Conservation (phyloP, 2,888 invertebrate genomes). For the Noctua pronuba region DNA sequence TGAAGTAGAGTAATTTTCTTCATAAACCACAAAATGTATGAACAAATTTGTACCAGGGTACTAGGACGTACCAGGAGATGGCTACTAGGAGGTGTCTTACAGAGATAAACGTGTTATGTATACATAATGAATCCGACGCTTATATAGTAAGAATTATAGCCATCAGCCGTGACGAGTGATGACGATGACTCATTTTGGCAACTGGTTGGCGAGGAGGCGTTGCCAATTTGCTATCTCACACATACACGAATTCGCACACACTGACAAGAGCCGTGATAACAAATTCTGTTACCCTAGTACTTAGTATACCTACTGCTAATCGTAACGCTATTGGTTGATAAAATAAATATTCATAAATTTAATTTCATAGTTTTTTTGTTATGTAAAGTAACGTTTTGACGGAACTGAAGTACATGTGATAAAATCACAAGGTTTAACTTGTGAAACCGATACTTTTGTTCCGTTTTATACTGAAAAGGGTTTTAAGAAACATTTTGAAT, state of each 20-base stretch:
- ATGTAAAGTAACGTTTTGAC: background rate
- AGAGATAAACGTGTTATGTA: slow-evolving; percentile 43
- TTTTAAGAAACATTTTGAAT: slow-evolving; percentile 13
- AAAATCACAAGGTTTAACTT: slow-evolving; percentile 1
- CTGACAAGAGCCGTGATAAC: slow-evolving; percentile 66
- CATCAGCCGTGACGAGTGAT: slow-evolving; percentile 66
- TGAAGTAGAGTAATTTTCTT: slow-evolving; percentile 62
- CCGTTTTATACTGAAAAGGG: slow-evolving; percentile 7
- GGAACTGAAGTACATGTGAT: slow-evolving; percentile 15
- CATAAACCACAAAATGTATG: slow-evolving; percentile 71
- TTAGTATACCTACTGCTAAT: slow-evolving; percentile 68
- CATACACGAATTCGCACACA: slow-evolving; percentile 75
- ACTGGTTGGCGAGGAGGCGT: slow-evolving; percentile 85
- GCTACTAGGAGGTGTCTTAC: slow-evolving; percentile 34
- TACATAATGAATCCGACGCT: slow-evolving; percentile 54
- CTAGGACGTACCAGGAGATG: slow-evolving; percentile 69
- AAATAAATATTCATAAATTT: slow-evolving; percentile 21
- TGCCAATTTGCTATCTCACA: slow-evolving; percentile 79
- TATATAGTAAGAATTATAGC: slow-evolving; percentile 51
- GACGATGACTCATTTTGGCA: slow-evolving; percentile 86
- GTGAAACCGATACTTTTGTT: background rate
- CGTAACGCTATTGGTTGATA: slow-evolving; percentile 43
- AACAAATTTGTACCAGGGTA: slow-evolving; percentile 76
- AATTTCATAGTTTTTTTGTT: slow-evolving; percentile 8
- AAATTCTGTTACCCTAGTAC: slow-evolving; percentile 79